A percentile compares a stretch with the other conserved stretches of the same genome.
phyloP scores from a whole-genome alignment of 2,797 vertebrate genomes.

The Knipowitschia caucasica region DNA sequence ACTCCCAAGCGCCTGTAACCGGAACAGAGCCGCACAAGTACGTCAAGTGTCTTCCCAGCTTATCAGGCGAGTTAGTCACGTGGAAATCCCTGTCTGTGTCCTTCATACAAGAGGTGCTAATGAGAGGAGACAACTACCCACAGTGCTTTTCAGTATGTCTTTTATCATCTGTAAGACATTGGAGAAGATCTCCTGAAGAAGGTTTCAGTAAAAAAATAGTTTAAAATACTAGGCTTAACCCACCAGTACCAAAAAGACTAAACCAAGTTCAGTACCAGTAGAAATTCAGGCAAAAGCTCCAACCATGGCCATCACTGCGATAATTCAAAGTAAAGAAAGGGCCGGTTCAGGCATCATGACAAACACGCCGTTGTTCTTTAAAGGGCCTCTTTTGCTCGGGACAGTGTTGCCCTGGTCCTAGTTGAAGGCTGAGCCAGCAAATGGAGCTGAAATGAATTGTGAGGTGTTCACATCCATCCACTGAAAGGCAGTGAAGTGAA shows the following conservation, averaged over 20 bases:
- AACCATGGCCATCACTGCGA: constrained; percentile 19
- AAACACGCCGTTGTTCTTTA: constrained; percentile 43
- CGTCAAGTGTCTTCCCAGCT: constrained; percentile 21
- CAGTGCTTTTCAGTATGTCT: constrained; percentile 6
- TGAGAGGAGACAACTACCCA: constrained; percentile 5
- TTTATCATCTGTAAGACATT: neutral
- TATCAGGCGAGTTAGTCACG: constrained; percentile 22
- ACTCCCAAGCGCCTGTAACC: constrained; percentile 29
- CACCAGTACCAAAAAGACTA: neutral
- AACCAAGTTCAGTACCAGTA: neutral
- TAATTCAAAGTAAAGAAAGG: constrained; percentile 15
- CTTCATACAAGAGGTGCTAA: constrained; percentile 5
- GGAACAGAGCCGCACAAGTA: constrained; percentile 30
- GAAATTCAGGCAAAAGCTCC: neutral
- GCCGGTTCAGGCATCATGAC: constrained; percentile 35
- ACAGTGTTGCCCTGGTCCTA: constrained; percentile 11
- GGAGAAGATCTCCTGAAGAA: neutral
- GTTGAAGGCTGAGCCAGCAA: constrained; percentile 35
- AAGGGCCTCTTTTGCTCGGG: constrained; percentile 34
- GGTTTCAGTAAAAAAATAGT: neutral
- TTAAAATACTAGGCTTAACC: neutral
- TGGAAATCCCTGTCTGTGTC: constrained; percentile 20
- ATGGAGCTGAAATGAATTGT: constrained; percentile 53
- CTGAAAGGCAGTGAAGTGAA: constrained; percentile 61
- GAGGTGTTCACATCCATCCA: constrained; percentile 51